These are phyloP conservation scores for Cheilosia soror DNA, from an alignment of 2,888 invertebrate species.

Conservation along the genomic window DNA sequence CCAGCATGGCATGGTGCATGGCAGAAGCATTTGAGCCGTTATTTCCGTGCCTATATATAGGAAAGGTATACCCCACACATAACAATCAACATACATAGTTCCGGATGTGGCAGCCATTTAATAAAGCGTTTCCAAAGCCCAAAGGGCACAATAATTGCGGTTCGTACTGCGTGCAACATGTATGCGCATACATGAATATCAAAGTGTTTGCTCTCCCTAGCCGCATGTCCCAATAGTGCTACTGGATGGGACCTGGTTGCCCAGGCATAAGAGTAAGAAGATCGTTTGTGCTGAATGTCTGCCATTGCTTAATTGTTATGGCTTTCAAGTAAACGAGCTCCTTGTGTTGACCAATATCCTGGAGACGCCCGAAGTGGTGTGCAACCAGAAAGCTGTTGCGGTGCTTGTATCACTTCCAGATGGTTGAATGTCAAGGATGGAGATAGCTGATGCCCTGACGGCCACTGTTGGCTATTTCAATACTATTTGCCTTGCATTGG, in stretches of 20 bases:
- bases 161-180: slow-evolving; percentile 10
- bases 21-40: background rate
- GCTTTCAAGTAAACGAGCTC: background rate
- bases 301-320: slow-evolving; percentile 1
- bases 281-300: background rate
- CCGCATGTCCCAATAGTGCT: background rate
- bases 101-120: slow-evolving; percentile 7
- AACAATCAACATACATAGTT: background rate
- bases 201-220: slow-evolving; percentile 1
- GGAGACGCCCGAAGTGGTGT: slow-evolving; percentile 1
- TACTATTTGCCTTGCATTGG: slow-evolving; percentile 2
- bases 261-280: background rate
- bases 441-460: background rate
- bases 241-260: background rate
- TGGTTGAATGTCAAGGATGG: background rate
- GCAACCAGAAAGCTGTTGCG: slow-evolving; percentile 8
- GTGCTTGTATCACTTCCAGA: slow-evolving; percentile 6
- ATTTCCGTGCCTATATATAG: background rate
- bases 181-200: slow-evolving; percentile 23
- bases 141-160: slow-evolving; percentile 24
- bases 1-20: no score
- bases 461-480: background rate
- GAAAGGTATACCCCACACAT: background rate
- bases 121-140: slow-evolving; percentile 11
- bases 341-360: slow-evolving; percentile 10